A percentile compares a stretch with the other conserved stretches of the same genome.
Evolutionary conservation across 2,888 invertebrate species (phyloP).

Genomic region (Tricholauxania praeusta): DNA sequence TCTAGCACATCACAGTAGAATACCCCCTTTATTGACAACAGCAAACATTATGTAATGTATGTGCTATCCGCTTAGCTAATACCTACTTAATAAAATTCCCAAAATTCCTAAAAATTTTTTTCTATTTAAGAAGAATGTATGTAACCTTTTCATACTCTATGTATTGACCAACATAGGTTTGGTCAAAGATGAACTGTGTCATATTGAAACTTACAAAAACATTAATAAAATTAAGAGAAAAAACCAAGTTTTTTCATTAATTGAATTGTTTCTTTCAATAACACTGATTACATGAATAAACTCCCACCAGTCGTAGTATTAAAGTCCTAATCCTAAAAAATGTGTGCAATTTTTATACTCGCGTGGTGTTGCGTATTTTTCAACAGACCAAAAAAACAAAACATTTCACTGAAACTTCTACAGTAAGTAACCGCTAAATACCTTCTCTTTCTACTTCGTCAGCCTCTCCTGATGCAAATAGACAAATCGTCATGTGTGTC

Average conservation of each 20-base stretch:
- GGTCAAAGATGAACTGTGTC: too few relatives aligned
- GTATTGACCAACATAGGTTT: too few relatives aligned
- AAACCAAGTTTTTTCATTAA: constrained; percentile 45
- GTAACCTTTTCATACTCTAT: too few relatives aligned
- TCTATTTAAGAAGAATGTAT: too few relatives aligned
- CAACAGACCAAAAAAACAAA: neutral
- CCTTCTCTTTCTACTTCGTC: constrained; percentile 1
- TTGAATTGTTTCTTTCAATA: constrained; percentile 40
- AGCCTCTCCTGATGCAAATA: constrained; percentile 36
- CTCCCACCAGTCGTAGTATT: neutral
- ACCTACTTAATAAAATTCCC: too few relatives aligned
- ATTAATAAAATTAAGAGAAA: constrained; percentile 15
- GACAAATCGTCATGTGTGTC: constrained; percentile 65
- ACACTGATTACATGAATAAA: constrained; percentile 2
- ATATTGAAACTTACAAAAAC: neutral
- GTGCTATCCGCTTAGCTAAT: too few relatives aligned
- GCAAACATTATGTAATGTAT: too few relatives aligned
- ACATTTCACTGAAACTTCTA: neutral
- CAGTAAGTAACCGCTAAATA: neutral
- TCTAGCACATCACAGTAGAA: too few relatives aligned
- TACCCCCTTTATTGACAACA: too few relatives aligned
- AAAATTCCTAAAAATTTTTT: too few relatives aligned
- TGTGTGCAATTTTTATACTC: constrained; percentile 31
- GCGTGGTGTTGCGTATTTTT: neutral
- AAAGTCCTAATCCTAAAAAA: constrained; percentile 37